Conservation (phyloP, 2,113 vertebrate genomes). For the Corydoras maculifer region DNA sequence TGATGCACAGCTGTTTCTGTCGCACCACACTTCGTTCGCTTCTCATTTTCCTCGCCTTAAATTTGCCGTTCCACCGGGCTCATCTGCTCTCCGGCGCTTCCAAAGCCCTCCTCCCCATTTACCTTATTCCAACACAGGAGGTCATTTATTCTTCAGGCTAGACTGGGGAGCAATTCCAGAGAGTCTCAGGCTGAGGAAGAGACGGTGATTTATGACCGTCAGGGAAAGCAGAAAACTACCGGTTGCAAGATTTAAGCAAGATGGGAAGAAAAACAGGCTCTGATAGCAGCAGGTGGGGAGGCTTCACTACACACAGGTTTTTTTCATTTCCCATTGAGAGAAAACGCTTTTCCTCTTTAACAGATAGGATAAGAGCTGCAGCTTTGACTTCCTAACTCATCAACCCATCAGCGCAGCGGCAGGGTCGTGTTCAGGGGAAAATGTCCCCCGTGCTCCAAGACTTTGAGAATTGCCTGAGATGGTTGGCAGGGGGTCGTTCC, state of each 20-base stretch:
- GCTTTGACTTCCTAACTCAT: conserved; percentile 45
- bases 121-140: conserved; percentile 2
- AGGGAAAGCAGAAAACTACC: conserved; percentile 24
- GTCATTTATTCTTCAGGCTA: conserved; percentile 12
- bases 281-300: conserved; percentile 35
- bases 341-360: conserved; percentile 18
- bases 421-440: conserved; percentile 45
- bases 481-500: conserved; percentile 20
- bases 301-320: conserved; percentile 28
- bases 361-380: conserved; percentile 38
- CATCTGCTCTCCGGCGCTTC: not conserved
- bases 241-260: conserved; percentile 22
- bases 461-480: conserved; percentile 16
- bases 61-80: not conserved
- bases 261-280: conserved; percentile 20
- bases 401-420: conserved; percentile 39
- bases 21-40: not conserved
- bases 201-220: conserved; percentile 21
- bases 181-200: conserved; percentile 16
- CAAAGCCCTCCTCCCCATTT: not conserved
- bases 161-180: conserved; percentile 9
- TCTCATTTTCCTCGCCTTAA: not conserved
- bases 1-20: not conserved
- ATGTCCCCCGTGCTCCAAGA: conserved; percentile 18
- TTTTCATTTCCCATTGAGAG: not conserved